These are phyloP conservation scores for Colletes gigas DNA, from an alignment of 1,140 invertebrate genomes.

Conservation along the genomic window DNA sequence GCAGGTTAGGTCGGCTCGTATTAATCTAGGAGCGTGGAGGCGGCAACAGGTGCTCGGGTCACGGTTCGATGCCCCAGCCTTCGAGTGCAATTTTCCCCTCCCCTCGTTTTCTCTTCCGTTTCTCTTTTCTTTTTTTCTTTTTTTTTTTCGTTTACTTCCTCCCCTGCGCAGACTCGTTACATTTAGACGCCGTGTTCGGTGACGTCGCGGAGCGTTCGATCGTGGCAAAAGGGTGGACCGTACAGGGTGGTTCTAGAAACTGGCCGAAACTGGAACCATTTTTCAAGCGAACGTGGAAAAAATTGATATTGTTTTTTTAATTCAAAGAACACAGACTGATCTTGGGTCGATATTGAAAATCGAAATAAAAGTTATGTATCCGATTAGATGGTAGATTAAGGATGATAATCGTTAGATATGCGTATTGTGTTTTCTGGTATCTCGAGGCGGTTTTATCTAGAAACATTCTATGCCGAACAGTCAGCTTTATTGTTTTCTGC, in stretches of 20 bases:
- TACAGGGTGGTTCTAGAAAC: no score
- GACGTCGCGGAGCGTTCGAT: background rate
- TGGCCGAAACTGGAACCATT: no score
- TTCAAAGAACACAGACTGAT: no score
- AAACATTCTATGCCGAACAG: no score
- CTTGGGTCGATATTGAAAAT: no score
- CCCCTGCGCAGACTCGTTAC: background rate
- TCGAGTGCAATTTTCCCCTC: slow-evolving; percentile 47
- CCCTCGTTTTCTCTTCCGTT: slow-evolving; percentile 16
- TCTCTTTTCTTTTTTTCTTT: background rate
- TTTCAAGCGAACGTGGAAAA: no score
- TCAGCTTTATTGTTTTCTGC: background rate
- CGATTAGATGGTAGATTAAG: no score
- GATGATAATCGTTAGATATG: no score
- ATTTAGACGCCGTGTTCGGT: background rate
- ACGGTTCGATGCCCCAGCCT: slow-evolving; percentile 74
- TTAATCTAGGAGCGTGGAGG: slow-evolving; percentile 68
- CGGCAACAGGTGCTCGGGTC: slow-evolving; percentile 75
- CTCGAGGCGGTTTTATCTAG: no score
- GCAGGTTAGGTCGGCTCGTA: slow-evolving; percentile 62
- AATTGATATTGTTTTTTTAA: no score
- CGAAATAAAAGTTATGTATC: no score
- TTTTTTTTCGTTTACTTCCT: slow-evolving; percentile 11
- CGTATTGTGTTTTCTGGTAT: no score
- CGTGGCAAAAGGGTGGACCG: background rate